These are phyloP conservation scores for Myotis myotis DNA, from an alignment of 2,797 vertebrate genomes.

Conservation along the genomic window DNA sequence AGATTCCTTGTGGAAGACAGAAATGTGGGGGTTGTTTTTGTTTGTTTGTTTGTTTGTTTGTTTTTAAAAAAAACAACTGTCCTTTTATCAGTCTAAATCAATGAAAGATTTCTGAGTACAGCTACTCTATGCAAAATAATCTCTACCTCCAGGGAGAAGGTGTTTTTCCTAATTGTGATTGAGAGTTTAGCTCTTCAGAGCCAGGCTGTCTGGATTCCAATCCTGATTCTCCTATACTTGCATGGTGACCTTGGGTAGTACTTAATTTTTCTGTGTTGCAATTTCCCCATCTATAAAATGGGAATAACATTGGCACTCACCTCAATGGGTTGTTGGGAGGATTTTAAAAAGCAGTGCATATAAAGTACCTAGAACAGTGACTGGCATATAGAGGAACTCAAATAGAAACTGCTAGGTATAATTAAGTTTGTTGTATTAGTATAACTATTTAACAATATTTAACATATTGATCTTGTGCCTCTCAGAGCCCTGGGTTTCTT, in stretches of 20 bases:
- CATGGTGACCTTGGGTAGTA: not conserved
- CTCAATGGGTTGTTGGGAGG: not conserved
- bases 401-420: not conserved
- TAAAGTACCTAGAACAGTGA: not conserved
- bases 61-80: not conserved
- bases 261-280: not conserved
- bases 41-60: not conserved
- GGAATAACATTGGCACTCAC: not conserved
- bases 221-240: not conserved
- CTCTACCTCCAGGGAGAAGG: not conserved
- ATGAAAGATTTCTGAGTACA: not conserved
- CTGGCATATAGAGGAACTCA: not conserved
- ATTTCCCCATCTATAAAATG: not conserved
- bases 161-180: not conserved
- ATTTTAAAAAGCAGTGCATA: not conserved
- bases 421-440: slow-evolving; percentile 16
- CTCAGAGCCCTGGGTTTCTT: not conserved
- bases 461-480: not conserved
- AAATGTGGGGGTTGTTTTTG: not conserved
- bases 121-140: slow-evolving; percentile 22
- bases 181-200: not conserved
- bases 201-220: not conserved
- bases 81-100: not conserved
- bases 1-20: not conserved
- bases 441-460: not conserved